Conservation (phyloP, 2,113 vertebrate genomes). For the Oncorhynchus nerka region DNA sequence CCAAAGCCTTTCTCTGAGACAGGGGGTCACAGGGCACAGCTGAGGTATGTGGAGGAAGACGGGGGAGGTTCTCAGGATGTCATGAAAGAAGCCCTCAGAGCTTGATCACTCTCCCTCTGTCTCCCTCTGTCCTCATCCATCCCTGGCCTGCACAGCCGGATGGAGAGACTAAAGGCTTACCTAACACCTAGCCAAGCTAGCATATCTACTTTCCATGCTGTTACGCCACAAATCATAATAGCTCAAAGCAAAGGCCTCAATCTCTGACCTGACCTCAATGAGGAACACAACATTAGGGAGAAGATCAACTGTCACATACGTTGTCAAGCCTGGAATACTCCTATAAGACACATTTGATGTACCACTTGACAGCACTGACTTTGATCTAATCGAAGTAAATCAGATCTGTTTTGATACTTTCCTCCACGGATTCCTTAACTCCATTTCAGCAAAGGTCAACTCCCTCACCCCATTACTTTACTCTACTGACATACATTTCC, state of each 20-base stretch:
- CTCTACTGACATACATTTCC: background rate
- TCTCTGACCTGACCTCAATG: slow-evolving; percentile 1
- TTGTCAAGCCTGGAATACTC: background rate
- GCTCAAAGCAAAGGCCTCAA: background rate
- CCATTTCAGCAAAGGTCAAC: background rate
- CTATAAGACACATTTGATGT: background rate
- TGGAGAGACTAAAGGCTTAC: background rate
- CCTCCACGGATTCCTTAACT: background rate
- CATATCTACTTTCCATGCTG: background rate
- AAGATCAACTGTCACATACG: background rate
- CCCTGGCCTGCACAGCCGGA: background rate
- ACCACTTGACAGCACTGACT: background rate
- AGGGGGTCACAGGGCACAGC: slow-evolving; percentile 18
- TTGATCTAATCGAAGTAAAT: background rate
- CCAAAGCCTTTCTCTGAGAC: slow-evolving; percentile 25
- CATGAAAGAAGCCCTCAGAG: background rate
- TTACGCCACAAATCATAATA: background rate
- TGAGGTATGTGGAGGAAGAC: slow-evolving; percentile 39
- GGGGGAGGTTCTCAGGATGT: slow-evolving; percentile 22
- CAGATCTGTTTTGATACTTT: background rate
- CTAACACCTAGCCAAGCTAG: background rate
- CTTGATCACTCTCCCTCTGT: background rate
- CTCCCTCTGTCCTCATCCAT: too few relatives aligned
- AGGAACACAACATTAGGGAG: background rate
- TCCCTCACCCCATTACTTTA: background rate